phyloP scores from a whole-genome alignment of 2,888 invertebrate species.

The Melieria omissa region DNA sequence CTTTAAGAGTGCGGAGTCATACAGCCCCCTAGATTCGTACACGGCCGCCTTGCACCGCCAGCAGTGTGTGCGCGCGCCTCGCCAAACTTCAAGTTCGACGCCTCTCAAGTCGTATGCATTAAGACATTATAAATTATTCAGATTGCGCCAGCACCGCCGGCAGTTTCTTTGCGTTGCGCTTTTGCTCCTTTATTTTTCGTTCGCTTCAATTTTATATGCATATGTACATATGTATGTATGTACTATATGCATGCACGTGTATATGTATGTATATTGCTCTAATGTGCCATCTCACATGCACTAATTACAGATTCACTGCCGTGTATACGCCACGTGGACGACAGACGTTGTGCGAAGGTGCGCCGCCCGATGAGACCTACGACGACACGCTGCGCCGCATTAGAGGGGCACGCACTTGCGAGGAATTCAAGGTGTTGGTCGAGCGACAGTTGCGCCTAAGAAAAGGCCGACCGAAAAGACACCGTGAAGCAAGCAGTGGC shows the following conservation, averaged over 20 bases:
- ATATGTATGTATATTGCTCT: too few species aligned
- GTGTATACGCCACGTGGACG: constrained; percentile 53
- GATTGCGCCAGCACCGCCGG: not conserved
- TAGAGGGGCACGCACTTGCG: constrained; percentile 46
- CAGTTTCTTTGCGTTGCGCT: not conserved
- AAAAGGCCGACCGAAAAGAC: not conserved
- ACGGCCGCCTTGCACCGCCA: too few species aligned
- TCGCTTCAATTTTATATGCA: not conserved
- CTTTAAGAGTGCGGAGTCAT: too few species aligned
- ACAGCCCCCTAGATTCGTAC: too few species aligned
- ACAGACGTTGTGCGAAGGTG: constrained; percentile 53
- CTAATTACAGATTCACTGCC: constrained; percentile 58
- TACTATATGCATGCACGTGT: not conserved
- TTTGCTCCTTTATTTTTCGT: not conserved
- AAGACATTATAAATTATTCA: constrained; percentile 29
- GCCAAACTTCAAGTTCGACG: too few species aligned
- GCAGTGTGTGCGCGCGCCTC: too few species aligned
- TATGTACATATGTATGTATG: not conserved
- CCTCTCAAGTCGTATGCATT: constrained; percentile 2
- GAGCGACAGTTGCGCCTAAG: constrained; percentile 18
- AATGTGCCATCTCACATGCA: not conserved
- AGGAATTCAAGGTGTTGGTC: constrained; percentile 14
- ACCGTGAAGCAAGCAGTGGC: not conserved
- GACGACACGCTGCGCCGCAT: constrained; percentile 59
- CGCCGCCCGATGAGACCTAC: constrained; percentile 52